Evolutionary conservation across 2,888 invertebrate genomes (phyloP).

Genomic region (Autographa pulchrina): DNA sequence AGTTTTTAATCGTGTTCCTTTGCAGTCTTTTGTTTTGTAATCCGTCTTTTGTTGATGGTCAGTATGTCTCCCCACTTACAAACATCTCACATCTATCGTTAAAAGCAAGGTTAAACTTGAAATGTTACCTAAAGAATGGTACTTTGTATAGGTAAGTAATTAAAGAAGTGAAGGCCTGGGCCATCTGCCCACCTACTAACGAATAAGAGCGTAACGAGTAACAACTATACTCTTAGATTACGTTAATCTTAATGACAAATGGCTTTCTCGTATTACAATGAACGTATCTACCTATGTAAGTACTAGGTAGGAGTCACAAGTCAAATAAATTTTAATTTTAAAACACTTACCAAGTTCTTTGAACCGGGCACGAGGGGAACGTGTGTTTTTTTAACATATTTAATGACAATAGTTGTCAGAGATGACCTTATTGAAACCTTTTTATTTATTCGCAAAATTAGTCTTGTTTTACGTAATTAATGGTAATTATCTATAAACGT

Average conservation of each 20-base stretch:
- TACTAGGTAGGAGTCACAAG: conserved; percentile 44
- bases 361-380: conserved; percentile 35
- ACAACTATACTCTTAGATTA: conserved; percentile 15
- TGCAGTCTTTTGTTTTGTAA: neutral
- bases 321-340: conserved; percentile 54
- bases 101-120: conserved; percentile 25
- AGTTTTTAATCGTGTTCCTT: neutral
- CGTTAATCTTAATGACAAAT: conserved; percentile 28
- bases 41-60: neutral
- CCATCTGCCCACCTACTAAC: conserved; percentile 39
- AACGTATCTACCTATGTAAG: neutral
- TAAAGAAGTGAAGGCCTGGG: conserved; percentile 28
- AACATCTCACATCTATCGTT: neutral
- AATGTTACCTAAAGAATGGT: conserved; percentile 26
- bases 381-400: conserved; percentile 18
- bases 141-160: conserved; percentile 25
- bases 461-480: conserved; percentile 19
- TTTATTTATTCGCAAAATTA: conserved; percentile 12
- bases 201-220: conserved; percentile 45
- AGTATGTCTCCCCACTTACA: neutral
- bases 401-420: conserved; percentile 14
- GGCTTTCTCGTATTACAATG: conserved; percentile 27
- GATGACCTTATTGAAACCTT: conserved; percentile 11
- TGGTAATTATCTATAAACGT: conserved; percentile 8
- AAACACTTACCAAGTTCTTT: conserved; percentile 41